Conservation (phyloP, 2,113 vertebrate genomes). For the Apodemus speciosus region DNA sequence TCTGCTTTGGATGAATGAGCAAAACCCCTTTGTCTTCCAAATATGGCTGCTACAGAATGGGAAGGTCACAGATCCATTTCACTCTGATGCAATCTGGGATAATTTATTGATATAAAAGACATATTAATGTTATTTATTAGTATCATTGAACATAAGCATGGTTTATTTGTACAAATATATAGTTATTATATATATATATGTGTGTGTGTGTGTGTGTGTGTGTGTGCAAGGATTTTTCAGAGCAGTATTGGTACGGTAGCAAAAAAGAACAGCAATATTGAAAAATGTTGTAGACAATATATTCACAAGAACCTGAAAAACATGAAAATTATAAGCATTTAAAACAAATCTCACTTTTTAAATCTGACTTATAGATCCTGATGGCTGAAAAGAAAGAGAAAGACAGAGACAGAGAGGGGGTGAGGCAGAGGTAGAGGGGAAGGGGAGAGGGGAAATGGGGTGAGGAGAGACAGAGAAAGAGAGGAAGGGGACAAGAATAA, state of each 20-base stretch:
- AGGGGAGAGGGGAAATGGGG: constrained; percentile 5
- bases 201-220: too few species aligned
- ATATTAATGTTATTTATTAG: constrained; percentile 74
- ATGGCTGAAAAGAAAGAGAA: constrained; percentile 63
- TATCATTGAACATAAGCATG: constrained; percentile 74
- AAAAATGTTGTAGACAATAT: constrained; percentile 80
- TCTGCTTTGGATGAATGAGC: constrained; percentile 66
- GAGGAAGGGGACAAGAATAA: not conserved
- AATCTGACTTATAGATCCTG: constrained; percentile 71
- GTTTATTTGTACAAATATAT: constrained; percentile 73
- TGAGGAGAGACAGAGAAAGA: constrained; percentile 34
- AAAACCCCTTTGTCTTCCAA: constrained; percentile 72
- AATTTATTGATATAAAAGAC: constrained; percentile 53
- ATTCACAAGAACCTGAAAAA: constrained; percentile 72
- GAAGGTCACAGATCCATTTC: constrained; percentile 76
- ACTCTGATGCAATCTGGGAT: constrained; percentile 75
- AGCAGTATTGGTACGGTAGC: constrained; percentile 43
- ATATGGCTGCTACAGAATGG: constrained; percentile 42
- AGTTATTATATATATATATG: too few species aligned
- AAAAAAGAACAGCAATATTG: constrained; percentile 70
- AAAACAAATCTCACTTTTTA: constrained; percentile 82
- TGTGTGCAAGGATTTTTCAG: constrained; percentile 71
- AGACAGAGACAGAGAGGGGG: not conserved
- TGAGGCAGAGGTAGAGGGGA: not conserved
- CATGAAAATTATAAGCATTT: constrained; percentile 83